Evolutionary conservation across 2,113 vertebrate genomes (phyloP), one percentile per base, ranked within the genome.

Genomic region (Fukomys damarensis): DNA sequence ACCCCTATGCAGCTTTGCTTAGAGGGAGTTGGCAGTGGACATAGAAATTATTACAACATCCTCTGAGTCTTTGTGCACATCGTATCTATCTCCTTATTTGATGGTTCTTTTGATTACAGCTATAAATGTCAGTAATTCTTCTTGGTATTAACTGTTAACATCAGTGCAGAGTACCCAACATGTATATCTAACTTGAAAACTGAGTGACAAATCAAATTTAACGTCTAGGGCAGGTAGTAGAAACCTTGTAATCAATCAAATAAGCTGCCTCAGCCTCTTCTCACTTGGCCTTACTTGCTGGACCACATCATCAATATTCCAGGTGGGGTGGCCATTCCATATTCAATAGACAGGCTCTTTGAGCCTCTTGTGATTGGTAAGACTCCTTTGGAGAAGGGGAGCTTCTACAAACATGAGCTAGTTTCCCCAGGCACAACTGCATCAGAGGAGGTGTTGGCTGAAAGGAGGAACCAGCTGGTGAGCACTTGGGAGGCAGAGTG

Each of bases 101-200:
- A 91, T 66, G 72, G n/a, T 91, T 96, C 91, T 91, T 97, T 95
- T 93, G 72, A 96, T 97, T 93, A 93, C 52, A 59, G 30, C 89
- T 95, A 58, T 93, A 97, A 96, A 96, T 80, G 41, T 65, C 97
- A 94, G 87, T 92, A 83, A 96, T 80, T 94, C 85, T 96, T 90
- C 66, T 96, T 86, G 63, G 38, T 72, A 94, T 83, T 89, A 68
- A 92, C 56, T 74, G 19, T 95, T 93, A 96, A 82, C 77, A 61
- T 89, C 85, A 94, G 49, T 63, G 56, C 74, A 86, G 58, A 95
- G 49, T 54, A 28, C 10, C 43, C 59, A 87, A 65, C 43, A 70
- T 74, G 41, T 79, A 94, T 5, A 68, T 70, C 88, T 96, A 85
- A 95, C 74, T 66, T 93, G 92, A 89, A 96, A 96, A 96, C 86